Evolutionary conservation across 2,797 vertebrate species (phyloP).

Genomic region (Okamejei kenojei): DNA sequence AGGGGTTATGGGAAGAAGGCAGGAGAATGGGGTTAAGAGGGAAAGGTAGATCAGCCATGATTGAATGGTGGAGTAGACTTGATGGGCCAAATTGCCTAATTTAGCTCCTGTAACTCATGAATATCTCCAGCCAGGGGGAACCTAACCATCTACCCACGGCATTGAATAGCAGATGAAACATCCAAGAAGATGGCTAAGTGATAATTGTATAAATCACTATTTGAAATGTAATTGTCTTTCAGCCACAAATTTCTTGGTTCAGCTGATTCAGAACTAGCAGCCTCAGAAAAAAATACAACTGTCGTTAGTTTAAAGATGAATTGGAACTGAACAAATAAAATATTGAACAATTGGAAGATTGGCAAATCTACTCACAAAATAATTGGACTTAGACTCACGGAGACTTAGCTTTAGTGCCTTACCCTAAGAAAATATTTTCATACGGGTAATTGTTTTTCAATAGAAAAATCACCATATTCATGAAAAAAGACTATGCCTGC

Average conservation of each 20-base stretch:
- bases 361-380: neutral
- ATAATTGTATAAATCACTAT: neutral
- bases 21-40: too few species aligned
- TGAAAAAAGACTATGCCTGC: neutral
- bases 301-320: conserved; percentile 2
- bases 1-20: too few species aligned
- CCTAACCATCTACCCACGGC: too few species aligned
- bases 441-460: conserved; percentile 28
- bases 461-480: conserved; percentile 35
- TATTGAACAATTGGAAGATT: neutral
- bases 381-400: neutral
- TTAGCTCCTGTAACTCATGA: neutral
- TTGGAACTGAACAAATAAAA: conserved; percentile 15
- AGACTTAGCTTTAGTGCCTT: neutral
- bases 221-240: neutral
- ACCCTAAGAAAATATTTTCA: conserved; percentile 7
- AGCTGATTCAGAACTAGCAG: neutral
- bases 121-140: too few species aligned
- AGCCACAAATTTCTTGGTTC: neutral
- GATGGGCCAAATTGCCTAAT: too few species aligned
- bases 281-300: neutral
- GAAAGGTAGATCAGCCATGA: too few species aligned
- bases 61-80: too few species aligned
- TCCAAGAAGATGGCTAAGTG: neutral
- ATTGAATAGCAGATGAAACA: too few species aligned